Percentiles rank a stretch among this genome's conserved stretches.
Evolutionary conservation across 2,888 invertebrate species (phyloP).

Genomic region (Colostygia pectinataria): DNA sequence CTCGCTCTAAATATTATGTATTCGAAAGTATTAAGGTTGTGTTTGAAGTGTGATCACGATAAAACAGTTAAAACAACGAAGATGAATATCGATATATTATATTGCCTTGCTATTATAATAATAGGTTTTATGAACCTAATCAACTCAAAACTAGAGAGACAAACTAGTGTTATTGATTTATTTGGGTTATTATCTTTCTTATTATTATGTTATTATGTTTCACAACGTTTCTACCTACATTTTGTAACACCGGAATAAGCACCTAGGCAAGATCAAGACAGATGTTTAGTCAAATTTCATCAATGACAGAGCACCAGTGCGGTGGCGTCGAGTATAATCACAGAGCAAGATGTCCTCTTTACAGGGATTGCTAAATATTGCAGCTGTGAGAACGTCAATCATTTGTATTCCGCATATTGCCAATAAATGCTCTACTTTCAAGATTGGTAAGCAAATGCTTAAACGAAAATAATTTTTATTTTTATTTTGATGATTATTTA

Average conservation of each 20-base stretch:
- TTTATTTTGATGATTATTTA: too few species aligned
- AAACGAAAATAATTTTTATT: too few species aligned
- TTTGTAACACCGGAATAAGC: conserved; percentile 21
- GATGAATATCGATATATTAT: too few species aligned
- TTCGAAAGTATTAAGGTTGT: too few species aligned
- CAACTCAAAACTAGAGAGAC: not conserved
- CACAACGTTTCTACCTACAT: conserved; percentile 6
- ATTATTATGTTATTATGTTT: not conserved
- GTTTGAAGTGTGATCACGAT: too few species aligned
- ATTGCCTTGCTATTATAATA: too few species aligned
- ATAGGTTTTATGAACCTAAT: conserved; percentile 8
- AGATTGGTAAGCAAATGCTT: not conserved
- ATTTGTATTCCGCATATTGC: conserved; percentile 11
- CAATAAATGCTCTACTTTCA: not conserved
- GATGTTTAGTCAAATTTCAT: conserved; percentile 14
- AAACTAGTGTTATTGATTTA: too few species aligned
- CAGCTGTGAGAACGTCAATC: conserved; percentile 22
- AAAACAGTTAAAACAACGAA: too few species aligned
- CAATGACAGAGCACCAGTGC: conserved; percentile 50
- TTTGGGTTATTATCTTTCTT: too few species aligned
- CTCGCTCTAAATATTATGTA: too few species aligned
- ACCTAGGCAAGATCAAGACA: conserved; percentile 6
- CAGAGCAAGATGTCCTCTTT: conserved; percentile 49
- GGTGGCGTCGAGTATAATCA: conserved; percentile 47
- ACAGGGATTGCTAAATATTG: conserved; percentile 42